These are phyloP conservation scores for Brachionus angularis DNA, from an alignment of 1,140 invertebrate species.

Conservation along the genomic window DNA sequence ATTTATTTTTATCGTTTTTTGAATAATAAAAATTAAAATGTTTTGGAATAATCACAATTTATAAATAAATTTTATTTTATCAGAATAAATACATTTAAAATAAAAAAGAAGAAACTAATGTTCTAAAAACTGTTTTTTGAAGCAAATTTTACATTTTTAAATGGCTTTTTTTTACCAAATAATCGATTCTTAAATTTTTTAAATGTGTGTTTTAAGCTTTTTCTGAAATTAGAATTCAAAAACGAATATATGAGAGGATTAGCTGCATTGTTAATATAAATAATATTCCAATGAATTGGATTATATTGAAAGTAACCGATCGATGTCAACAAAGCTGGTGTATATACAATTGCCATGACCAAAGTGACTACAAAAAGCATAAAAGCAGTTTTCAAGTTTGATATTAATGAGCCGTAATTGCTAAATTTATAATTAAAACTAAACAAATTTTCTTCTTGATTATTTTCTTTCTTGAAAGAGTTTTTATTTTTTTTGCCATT, in stretches of 20 bases:
- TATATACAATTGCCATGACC: conserved; percentile 30
- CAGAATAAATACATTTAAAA: no score
- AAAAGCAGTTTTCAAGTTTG: conserved; percentile 36
- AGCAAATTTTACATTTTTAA: no score
- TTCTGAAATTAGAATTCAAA: conserved; percentile 43
- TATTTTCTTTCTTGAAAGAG: background rate
- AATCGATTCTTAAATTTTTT: conserved; percentile 7
- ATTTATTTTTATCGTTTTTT: no score
- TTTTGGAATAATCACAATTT: no score
- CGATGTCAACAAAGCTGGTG: conserved; percentile 27
- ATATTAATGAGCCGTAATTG: background rate
- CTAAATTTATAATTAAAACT: no score
- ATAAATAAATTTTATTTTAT: no score
- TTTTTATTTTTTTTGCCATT: background rate
- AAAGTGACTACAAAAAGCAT: conserved; percentile 43
- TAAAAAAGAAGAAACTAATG: no score
- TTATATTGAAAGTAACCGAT: conserved; percentile 21
- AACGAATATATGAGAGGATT: conserved; percentile 43
- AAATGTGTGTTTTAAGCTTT: background rate
- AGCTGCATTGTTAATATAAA: conserved; percentile 42
- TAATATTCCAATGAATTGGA: conserved; percentile 38
- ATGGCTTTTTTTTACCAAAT: conserved; percentile 9
- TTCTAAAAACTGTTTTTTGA: no score
- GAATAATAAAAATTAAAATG: no score
- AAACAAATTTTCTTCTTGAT: conserved; percentile 11